Conservation (phyloP, 2,797 vertebrate species). For the Pangasius larnaudii region DNA sequence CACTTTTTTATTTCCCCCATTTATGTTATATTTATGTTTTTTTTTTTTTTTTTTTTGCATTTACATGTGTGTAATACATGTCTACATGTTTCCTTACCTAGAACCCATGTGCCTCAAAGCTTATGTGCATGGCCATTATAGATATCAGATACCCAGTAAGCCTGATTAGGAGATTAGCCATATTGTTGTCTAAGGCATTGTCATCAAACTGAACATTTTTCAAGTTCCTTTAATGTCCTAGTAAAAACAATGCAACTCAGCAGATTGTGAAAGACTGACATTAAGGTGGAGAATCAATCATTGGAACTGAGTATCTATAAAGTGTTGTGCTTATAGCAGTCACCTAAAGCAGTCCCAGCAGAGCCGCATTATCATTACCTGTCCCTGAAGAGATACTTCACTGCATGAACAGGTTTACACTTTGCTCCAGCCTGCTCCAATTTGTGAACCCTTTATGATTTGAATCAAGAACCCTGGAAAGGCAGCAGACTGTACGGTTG, state of each 20-base stretch:
- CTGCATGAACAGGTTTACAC: not conserved
- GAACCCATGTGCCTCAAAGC: not conserved
- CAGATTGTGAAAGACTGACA: not conserved
- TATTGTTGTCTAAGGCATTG: not conserved
- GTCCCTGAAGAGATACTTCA: not conserved
- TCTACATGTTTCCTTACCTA: not conserved
- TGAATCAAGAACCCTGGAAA: not conserved
- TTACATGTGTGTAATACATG: not conserved
- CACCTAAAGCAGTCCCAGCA: not conserved
- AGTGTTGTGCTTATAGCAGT: not conserved
- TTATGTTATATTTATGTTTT: not conserved
- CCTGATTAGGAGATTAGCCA: not conserved
- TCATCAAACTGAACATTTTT: not conserved
- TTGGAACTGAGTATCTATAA: not conserved
- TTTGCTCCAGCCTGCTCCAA: conserved; percentile 4
- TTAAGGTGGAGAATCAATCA: not conserved
- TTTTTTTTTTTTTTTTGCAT: not conserved
- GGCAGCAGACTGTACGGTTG: not conserved
- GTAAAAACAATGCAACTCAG: not conserved
- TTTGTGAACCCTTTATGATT: not conserved
- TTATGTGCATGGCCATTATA: not conserved
- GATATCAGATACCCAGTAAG: not conserved
- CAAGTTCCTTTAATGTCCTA: not conserved
- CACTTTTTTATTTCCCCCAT: not conserved
- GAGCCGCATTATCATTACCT: not conserved